Percentiles rank a stretch among this genome's conserved stretches.
These are phyloP conservation scores for Scomber japonicus DNA, from an alignment of 2,113 vertebrate genomes.

Conservation along the genomic window DNA sequence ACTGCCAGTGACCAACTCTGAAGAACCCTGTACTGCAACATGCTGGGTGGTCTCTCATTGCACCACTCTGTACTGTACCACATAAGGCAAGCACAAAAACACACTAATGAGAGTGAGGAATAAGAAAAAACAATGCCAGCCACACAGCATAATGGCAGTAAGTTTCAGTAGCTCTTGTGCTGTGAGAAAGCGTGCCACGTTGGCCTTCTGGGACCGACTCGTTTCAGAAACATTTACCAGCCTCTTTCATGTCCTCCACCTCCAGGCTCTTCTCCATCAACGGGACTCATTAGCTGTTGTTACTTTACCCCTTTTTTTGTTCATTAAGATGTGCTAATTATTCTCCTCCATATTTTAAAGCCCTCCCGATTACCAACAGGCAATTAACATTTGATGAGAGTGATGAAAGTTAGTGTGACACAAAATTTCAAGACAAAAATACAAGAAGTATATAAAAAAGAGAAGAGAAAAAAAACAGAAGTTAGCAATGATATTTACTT, in stretches of 20 bases:
- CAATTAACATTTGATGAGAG: conserved; percentile 82
- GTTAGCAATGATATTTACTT: conserved; percentile 50
- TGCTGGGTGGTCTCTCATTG: conserved; percentile 81
- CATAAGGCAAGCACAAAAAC: conserved; percentile 40
- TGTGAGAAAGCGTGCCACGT: conserved; percentile 56
- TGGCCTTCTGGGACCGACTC: conserved; percentile 61
- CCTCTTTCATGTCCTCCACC: conserved; percentile 79
- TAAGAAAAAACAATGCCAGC: conserved; percentile 21
- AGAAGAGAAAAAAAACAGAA: conserved; percentile 13
- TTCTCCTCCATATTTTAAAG: conserved; percentile 82
- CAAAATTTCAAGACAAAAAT: conserved; percentile 59
- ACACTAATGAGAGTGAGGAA: neutral
- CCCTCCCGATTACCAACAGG: conserved; percentile 73
- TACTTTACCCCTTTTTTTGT: conserved; percentile 74
- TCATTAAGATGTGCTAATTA: conserved; percentile 87
- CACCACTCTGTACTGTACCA: conserved; percentile 53
- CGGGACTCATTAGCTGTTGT: conserved; percentile 80
- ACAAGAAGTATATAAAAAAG: conserved; percentile 12
- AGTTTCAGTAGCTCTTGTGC: conserved; percentile 22
- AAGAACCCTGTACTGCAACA: conserved; percentile 46
- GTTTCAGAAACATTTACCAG: conserved; percentile 81
- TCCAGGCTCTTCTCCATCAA: conserved; percentile 75
- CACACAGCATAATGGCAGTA: conserved; percentile 35
- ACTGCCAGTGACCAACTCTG: conserved; percentile 65
- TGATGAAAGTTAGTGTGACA: conserved; percentile 72